Base-by-base conservation (phyloP, 2,888 invertebrate genomes). In the Eulithis testata region DNA sequence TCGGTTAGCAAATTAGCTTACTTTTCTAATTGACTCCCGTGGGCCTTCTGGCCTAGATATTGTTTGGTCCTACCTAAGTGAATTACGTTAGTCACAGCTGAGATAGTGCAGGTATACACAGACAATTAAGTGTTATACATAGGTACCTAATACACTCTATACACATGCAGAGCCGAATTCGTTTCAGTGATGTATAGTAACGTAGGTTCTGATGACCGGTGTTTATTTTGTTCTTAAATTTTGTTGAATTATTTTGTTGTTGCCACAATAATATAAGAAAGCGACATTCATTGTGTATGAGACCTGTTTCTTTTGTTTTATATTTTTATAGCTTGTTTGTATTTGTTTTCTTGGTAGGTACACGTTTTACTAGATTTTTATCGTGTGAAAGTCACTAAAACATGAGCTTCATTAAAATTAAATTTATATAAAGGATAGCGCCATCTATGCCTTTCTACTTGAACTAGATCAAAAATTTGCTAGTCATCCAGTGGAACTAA, bases 41-140 rank as follows among this genome's bases (percentile, higher is more conserved):
- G 67, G 47, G 64, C 47, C n/a, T 65, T 59, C 55, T 65, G 56
- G 45, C 45, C 66, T 69, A 73, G 68, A 69, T 70, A 71, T 70
- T 70, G 70, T 68, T 70, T 69, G 63, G 58, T 62, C 57, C 61
- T 74, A 73, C 57, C 61, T 74, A 73, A 75, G 71, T 71, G 70
- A 74, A 74, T 80, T 77, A 76, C 66, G 66, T 66, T 49, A 27
- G 36, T 66, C 47, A 74, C 63, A 64, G 12, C 14, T 11, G 44
- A 12, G 36, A 40, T 55, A 50, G 40, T 49, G 5, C 37, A 5
- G 36, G 12, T 9, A 21, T 1, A 21, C 21, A 21, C 21, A 21
- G 21, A 2, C 21, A 21, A 21, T 21, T 21, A 1, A 21, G 2
- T 21, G 21, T 2, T 21, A 21, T 21, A 21, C 21, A n/a, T 0